Conservation (phyloP, 2,113 vertebrate genomes). For the Bostrychus sinensis region DNA sequence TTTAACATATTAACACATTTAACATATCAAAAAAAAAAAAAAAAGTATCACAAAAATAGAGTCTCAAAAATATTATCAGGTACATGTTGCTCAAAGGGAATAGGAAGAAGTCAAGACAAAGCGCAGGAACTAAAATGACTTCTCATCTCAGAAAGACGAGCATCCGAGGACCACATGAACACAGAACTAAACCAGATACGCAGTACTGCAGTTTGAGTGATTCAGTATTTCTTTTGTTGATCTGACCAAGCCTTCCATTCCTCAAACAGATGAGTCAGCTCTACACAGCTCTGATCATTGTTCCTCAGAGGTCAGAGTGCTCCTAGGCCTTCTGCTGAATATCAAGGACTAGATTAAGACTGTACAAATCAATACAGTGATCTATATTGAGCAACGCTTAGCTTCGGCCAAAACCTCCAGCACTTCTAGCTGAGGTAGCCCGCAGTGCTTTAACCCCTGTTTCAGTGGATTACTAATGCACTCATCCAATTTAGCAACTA, state of each 20-base stretch:
- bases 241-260: slow-evolving; percentile 42
- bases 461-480: slow-evolving; percentile 68
- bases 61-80: too few species aligned
- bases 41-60: too few species aligned
- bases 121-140: too few species aligned
- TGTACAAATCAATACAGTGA: slow-evolving; percentile 69
- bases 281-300: slow-evolving; percentile 59
- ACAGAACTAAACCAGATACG: not conserved
- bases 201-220: slow-evolving; percentile 25
- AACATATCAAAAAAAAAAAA: too few species aligned
- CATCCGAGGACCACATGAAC: not conserved
- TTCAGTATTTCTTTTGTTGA: slow-evolving; percentile 30
- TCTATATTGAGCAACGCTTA: slow-evolving; percentile 59
- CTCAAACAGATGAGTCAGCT: slow-evolving; percentile 68
- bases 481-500: slow-evolving; percentile 67
- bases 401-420: slow-evolving; percentile 51
- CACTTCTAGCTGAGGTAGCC: slow-evolving; percentile 42
- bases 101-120: too few species aligned
- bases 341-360: slow-evolving; percentile 76
- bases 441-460: slow-evolving; percentile 39
- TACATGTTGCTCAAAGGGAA: too few species aligned
- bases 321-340: slow-evolving; percentile 71
- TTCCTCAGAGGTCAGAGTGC: slow-evolving; percentile 63
- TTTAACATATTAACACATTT: too few species aligned
- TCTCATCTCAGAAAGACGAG: not conserved